These are phyloP conservation scores for Xylota sylvarum DNA, from an alignment of 2,888 invertebrate genomes.

Conservation along the genomic window DNA sequence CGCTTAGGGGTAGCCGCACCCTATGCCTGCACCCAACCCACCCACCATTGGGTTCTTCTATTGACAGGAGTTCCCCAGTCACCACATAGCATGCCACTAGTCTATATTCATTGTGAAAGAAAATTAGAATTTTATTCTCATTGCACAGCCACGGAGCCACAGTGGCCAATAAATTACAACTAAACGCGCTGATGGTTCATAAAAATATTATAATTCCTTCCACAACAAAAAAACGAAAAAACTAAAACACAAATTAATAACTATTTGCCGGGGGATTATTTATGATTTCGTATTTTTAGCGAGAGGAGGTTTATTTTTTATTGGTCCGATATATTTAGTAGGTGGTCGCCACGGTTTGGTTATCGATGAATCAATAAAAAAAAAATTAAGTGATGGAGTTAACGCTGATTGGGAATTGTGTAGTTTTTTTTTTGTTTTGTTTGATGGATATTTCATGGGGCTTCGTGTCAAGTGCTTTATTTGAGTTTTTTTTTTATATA, in stretches of 20 bases:
- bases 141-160: conserved; percentile 22
- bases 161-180: conserved; percentile 66
- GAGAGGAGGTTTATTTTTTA: conserved; percentile 29
- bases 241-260: conserved; percentile 34
- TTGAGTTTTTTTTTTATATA: too few species aligned
- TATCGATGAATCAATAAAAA: conserved; percentile 59
- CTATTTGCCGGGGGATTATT: conserved; percentile 36
- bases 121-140: conserved; percentile 51
- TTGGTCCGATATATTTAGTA: background rate
- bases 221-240: background rate
- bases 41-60: background rate
- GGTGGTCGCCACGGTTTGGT: conserved; percentile 18
- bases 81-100: conserved; percentile 53
- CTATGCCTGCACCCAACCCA: background rate
- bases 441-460: background rate
- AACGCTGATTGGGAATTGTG: conserved; percentile 57
- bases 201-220: conserved; percentile 9
- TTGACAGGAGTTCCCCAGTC: conserved; percentile 23
- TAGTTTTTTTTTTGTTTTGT: background rate
- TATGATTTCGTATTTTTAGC: conserved; percentile 47
- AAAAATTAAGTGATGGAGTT: conserved; percentile 60
- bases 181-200: conserved; percentile 42
- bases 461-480: background rate
- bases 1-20: conserved; percentile 27
- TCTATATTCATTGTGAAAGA: conserved; percentile 42